Base-by-base conservation (phyloP, 2,888 invertebrate genomes). In the Choristoneura rosaceana region DNA sequence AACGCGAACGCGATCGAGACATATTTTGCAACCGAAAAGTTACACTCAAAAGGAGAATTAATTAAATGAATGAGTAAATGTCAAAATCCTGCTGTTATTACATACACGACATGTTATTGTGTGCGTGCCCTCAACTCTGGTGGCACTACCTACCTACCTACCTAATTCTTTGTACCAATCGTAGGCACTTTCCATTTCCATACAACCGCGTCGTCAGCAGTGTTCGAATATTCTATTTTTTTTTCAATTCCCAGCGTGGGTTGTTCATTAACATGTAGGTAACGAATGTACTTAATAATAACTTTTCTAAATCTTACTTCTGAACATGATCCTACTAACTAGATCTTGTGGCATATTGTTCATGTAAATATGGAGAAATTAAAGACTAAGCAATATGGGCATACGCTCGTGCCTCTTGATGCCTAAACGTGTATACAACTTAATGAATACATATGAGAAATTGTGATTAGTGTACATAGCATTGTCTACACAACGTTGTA, bases 381-480 rank as follows among this genome's bases (percentile, higher is more conserved):
- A 87, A 93, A 93, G 92, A 92, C 92, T 92, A 90, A 90, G 87
- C 80, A 79, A 87, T 81, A 70, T 70, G 69, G 91, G 93, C 91
- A 91, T 85, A 79, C 81, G 83, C 87, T 85, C 87, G 90, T 90
- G 92, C 92, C 92, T 90, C 88, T 84, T 82, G 87, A 89, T 89
- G 92, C 93, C 91, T 92, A 91, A 87, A 87, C 70, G 91, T 85
- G 92, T 92, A 93, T 94, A 93, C 93, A 92, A 91, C 83, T 85
- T 82, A 83, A 89, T 89, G 82, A 90, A 92, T 92, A 93, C 92
- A 93, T 93, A 93, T 92, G 91, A 90, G 82, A 90, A 87, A 90
- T 87, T 93, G 93, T 93, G 93, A 93, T 92, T 93, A 93, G 92
- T 85, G 82, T 87, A 77, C 75, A 84, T 79, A 73, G 63, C 69